Percentiles rank a stretch among this genome's conserved stretches.
Conservation (phyloP, 2,888 invertebrate genomes). For the Hypomecis atomaria region DNA sequence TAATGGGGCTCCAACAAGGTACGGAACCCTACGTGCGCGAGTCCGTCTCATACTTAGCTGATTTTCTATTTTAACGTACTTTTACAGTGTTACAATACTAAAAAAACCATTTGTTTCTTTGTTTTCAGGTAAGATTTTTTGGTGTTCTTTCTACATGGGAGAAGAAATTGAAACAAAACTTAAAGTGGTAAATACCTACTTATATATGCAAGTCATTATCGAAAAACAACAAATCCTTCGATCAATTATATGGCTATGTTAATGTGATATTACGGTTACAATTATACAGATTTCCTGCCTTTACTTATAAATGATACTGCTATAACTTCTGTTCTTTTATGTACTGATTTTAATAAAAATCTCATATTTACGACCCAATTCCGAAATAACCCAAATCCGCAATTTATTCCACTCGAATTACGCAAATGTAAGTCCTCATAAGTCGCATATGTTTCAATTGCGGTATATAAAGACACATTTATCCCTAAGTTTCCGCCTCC, state of each 20-base stretch:
- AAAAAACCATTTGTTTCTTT: conserved; percentile 25
- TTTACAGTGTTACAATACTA: not conserved
- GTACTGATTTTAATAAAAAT: not conserved
- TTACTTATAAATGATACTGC: not conserved
- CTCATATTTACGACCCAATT: not conserved
- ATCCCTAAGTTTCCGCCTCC: conserved; percentile 17
- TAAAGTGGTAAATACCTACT: not conserved
- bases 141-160: not conserved
- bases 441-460: conserved; percentile 44
- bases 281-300: not conserved
- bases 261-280: too few relatives aligned
- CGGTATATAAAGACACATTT: conserved; percentile 39
- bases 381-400: conserved; percentile 8
- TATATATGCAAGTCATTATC: not conserved
- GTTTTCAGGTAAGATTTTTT: conserved; percentile 41
- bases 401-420: conserved; percentile 17
- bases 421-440: conserved; percentile 20
- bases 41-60: too few relatives aligned
- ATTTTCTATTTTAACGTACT: too few relatives aligned
- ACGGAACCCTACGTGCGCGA: too few relatives aligned
- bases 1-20: too few relatives aligned
- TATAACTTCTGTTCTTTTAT: not conserved
- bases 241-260: not conserved
- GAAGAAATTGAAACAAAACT: not conserved
- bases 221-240: not conserved